phyloP scores from a whole-genome alignment of 2,113 vertebrate genomes.

The Toxotes chatareus region DNA sequence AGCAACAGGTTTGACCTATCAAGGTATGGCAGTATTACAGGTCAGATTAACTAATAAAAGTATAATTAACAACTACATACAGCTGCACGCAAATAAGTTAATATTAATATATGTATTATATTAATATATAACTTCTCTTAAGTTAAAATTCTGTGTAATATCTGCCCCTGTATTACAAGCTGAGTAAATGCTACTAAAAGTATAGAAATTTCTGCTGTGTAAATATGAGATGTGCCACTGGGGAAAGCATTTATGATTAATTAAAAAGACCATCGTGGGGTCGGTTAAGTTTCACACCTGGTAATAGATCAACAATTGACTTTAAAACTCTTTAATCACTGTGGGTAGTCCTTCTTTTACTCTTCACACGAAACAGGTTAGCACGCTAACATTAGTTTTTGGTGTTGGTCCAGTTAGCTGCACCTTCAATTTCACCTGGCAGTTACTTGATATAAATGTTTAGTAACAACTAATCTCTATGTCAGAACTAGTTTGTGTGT shows the following conservation, averaged over 20 bases:
- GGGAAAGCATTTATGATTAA: too few species aligned
- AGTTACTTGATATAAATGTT: neutral
- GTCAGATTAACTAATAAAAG: conserved; percentile 7
- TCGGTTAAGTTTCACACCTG: neutral
- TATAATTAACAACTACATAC: neutral
- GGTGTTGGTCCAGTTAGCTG: neutral
- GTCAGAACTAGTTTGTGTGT: neutral
- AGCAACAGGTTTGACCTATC: conserved; percentile 44
- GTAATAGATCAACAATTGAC: neutral
- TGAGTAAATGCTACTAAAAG: too few species aligned
- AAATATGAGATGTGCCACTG: too few species aligned
- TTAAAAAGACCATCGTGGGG: neutral
- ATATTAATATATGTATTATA: too few species aligned
- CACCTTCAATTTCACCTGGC: neutral
- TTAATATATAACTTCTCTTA: neutral
- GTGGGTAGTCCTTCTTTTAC: neutral
- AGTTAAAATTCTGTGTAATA: neutral
- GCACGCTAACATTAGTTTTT: neutral
- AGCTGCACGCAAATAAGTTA: neutral
- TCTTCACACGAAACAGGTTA: neutral
- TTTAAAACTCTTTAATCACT: neutral
- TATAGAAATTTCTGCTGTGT: too few species aligned
- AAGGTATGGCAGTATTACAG: neutral
- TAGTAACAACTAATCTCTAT: neutral
- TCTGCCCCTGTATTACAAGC: neutral